A percentile compares a stretch with the other conserved stretches of the same genome.
phyloP scores from a whole-genome alignment of 2,797 vertebrate genomes.

The Acipenser ruthenus region DNA sequence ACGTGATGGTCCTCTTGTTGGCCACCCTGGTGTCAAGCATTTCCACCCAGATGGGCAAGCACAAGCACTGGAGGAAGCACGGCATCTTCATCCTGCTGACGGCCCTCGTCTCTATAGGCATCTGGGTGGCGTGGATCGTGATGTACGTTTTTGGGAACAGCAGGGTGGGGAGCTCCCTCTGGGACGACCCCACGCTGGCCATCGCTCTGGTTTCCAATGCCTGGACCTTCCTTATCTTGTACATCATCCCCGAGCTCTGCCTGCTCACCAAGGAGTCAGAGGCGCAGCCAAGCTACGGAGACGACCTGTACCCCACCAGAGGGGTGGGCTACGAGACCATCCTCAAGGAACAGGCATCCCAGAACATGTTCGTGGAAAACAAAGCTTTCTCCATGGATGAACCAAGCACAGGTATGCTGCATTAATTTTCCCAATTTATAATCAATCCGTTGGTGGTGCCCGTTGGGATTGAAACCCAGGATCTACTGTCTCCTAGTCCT shows the following conservation, averaged over 20 bases:
- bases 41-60: conserved; percentile 57
- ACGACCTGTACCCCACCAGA: conserved; percentile 59
- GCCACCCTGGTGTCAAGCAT: conserved; percentile 53
- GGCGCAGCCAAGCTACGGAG: conserved; percentile 46
- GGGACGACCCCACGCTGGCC: conserved; percentile 86
- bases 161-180: conserved; percentile 33
- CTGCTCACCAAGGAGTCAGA: conserved; percentile 47
- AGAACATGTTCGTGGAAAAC: conserved; percentile 88
- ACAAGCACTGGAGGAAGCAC: conserved; percentile 67
- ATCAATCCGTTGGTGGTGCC: background rate
- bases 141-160: conserved; percentile 84
- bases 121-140: conserved; percentile 84
- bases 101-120: conserved; percentile 57
- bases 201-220: conserved; percentile 78
- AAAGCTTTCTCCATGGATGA: conserved; percentile 95
- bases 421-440: background rate
- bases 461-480: background rate
- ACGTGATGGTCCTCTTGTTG: conserved; percentile 77
- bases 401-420: conserved; percentile 62
- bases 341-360: conserved; percentile 77
- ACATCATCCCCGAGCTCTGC: conserved; percentile 75
- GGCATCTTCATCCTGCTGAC: conserved; percentile 57
- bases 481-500: too few relatives aligned
- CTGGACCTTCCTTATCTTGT: conserved; percentile 73
- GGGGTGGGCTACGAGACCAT: conserved; percentile 88